Percentiles rank a stretch among this genome's conserved stretches.
Evolutionary conservation across 2,888 invertebrate species (phyloP).

Genomic region (Ormyrus pomaceus): DNA sequence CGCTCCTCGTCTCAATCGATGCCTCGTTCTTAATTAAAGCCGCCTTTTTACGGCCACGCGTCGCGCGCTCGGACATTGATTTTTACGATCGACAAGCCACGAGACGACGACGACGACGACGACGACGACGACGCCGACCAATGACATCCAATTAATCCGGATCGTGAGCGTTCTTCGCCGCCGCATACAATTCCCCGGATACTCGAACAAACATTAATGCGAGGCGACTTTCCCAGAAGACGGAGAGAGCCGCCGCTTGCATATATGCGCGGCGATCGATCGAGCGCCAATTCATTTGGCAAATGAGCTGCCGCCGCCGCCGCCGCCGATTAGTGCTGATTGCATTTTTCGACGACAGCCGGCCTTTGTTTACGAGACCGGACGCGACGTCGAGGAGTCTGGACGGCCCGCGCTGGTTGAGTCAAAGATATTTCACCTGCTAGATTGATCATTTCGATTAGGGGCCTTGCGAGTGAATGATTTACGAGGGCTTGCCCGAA

Average conservation of each 20-base stretch:
- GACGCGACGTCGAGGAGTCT: too few species aligned
- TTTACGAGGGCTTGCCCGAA: background rate
- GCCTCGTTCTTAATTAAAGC: conserved; percentile 17
- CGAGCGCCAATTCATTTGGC: conserved; percentile 25
- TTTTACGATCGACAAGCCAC: conserved; percentile 37
- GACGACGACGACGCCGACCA: conserved; percentile 15
- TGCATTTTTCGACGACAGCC: conserved; percentile 2
- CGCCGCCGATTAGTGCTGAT: background rate
- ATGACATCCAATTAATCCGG: conserved; percentile 50
- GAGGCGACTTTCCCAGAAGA: conserved; percentile 20
- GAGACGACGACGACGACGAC: too few species aligned
- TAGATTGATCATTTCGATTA: conserved; percentile 24
- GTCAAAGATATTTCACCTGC: background rate
- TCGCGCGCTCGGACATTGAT: conserved; percentile 30
- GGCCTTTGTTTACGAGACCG: background rate
- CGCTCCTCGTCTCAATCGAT: background rate
- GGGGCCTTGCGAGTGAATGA: background rate
- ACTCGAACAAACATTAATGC: conserved; percentile 38
- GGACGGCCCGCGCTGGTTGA: background rate
- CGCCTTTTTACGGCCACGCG: conserved; percentile 12
- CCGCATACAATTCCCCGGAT: conserved; percentile 30
- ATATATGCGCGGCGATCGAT: too few species aligned
- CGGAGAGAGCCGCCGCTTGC: too few species aligned
- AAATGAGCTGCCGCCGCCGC: conserved; percentile 3
- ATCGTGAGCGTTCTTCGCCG: conserved; percentile 7